Base-by-base conservation (phyloP, 1,140 invertebrate species). In the Cotesia vestalis region DNA sequence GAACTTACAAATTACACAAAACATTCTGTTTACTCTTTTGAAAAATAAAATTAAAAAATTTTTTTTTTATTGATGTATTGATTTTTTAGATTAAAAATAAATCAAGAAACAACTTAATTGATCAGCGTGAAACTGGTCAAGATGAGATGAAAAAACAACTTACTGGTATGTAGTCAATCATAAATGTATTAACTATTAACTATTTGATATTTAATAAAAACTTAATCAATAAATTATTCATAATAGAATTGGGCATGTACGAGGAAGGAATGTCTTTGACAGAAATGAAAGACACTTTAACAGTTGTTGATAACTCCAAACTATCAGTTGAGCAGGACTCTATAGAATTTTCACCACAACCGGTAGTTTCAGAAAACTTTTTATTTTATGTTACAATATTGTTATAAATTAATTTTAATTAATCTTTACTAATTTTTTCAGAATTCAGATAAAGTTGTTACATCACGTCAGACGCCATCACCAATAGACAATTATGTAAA, bases 241-340 rank as follows among this genome's bases (percentile, higher is more conserved):
- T 34, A n/a, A 4, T 17, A 72, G 70, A 72, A 6, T 27, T 46
- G 52, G 67, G 38, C 11, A 17, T 73, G 51, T 63, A 61, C 36
- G 66, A 73, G 1, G 62, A 72, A 12, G 59, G 66, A 11, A 69
- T 73, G 67, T 14, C 34, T 36, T 12, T 53, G 2, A 27, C 69
- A 17, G 40, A 73, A 17, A 73, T 73, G 72, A 64, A 59, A 69
- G 34, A 69, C 12, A 35, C 61, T 11, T 11, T 73, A 4, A 11
- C 53, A 12, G 66, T 69, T 12, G 34, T 73, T 5, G 55, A 69
- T 46, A 52, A 36, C 11, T 73, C 72, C 0, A 73, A 69, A 70
- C 59, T 27, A 27, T 61, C 27, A 12, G 17, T 12, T 6, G 14
- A 27, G 4, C 17, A 61, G 8, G 34, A 11, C 12, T 61, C 59